Evolutionary conservation across 2,113 vertebrate genomes (phyloP).

Genomic region (Ochotona princeps): DNA sequence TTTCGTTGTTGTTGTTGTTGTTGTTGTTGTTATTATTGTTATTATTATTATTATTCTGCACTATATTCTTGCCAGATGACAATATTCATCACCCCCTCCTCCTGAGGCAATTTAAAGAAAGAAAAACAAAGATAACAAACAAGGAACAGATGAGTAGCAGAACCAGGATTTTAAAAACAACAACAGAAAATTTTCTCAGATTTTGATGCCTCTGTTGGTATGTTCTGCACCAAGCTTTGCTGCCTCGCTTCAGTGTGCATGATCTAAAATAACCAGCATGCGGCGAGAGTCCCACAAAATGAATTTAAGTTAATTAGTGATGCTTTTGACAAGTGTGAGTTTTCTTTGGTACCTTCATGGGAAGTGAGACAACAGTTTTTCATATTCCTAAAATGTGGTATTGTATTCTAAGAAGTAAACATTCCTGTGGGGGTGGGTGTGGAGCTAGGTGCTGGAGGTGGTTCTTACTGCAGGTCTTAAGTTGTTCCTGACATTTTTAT

Average conservation of each 20-base stretch:
- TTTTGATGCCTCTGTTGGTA: conserved; percentile 51
- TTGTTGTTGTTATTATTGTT: neutral
- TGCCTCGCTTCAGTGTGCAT: conserved; percentile 21
- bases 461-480: conserved; percentile 38
- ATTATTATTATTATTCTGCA: conserved; percentile 42
- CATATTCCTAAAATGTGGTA: conserved; percentile 33
- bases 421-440: neutral
- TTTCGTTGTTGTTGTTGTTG: conserved; percentile 18
- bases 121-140: conserved; percentile 54
- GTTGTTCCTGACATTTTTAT: conserved; percentile 40
- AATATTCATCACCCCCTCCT: conserved; percentile 41
- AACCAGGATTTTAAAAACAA: conserved; percentile 56
- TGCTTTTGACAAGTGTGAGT: conserved; percentile 63
- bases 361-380: conserved; percentile 55
- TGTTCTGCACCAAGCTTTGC: conserved; percentile 34
- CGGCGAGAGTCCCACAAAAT: conserved; percentile 37
- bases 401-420: conserved; percentile 32
- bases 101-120: conserved; percentile 59
- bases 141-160: conserved; percentile 63
- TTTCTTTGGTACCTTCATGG: conserved; percentile 52
- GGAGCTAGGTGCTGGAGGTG: neutral
- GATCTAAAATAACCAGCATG: conserved; percentile 58
- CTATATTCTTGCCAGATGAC: conserved; percentile 61
- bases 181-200: conserved; percentile 50
- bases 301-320: conserved; percentile 69